These are phyloP conservation scores for Mesitornis unicolor DNA, from an alignment of 2,113 vertebrate species.

Conservation along the genomic window DNA sequence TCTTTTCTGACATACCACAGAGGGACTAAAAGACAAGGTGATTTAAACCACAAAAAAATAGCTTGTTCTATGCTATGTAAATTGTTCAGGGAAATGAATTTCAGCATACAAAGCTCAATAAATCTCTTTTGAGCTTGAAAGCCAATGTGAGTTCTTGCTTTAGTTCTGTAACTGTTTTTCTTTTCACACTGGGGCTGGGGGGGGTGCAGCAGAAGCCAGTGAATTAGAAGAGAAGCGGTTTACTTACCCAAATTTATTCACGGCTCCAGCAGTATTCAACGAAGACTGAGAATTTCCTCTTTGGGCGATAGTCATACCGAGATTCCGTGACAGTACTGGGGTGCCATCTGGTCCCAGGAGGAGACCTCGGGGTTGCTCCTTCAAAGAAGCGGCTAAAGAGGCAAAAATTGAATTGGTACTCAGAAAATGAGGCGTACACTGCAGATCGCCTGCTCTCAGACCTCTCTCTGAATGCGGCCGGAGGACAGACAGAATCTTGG, in stretches of 20 bases:
- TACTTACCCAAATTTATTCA: slow-evolving; percentile 83
- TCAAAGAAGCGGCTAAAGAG: slow-evolving; percentile 76
- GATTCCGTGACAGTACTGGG: slow-evolving; percentile 67
- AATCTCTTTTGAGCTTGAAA: not conserved
- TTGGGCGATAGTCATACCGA: slow-evolving; percentile 89
- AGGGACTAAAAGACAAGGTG: not conserved
- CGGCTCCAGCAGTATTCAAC: slow-evolving; percentile 62
- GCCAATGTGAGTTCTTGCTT: rapidly evolving
- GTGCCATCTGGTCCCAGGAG: slow-evolving; percentile 81
- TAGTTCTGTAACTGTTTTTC: not conserved
- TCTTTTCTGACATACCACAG: not conserved
- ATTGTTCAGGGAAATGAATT: not conserved
- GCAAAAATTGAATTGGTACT: slow-evolving; percentile 71
- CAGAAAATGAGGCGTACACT: slow-evolving; percentile 66
- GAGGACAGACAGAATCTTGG: slow-evolving; percentile 76
- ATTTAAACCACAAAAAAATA: not conserved
- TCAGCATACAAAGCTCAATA: not conserved
- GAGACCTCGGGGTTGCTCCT: slow-evolving; percentile 73
- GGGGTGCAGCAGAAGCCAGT: not conserved
- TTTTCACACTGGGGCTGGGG: not conserved
- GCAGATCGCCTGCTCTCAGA: slow-evolving; percentile 54
- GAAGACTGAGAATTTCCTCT: slow-evolving; percentile 76
- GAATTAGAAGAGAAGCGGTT: not conserved
- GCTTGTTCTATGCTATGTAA: no score
- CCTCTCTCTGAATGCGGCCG: slow-evolving; percentile 57